A percentile compares a stretch with the other conserved stretches of the same genome.
Conservation (phyloP, 2,888 invertebrate genomes). For the Melieria picta region DNA sequence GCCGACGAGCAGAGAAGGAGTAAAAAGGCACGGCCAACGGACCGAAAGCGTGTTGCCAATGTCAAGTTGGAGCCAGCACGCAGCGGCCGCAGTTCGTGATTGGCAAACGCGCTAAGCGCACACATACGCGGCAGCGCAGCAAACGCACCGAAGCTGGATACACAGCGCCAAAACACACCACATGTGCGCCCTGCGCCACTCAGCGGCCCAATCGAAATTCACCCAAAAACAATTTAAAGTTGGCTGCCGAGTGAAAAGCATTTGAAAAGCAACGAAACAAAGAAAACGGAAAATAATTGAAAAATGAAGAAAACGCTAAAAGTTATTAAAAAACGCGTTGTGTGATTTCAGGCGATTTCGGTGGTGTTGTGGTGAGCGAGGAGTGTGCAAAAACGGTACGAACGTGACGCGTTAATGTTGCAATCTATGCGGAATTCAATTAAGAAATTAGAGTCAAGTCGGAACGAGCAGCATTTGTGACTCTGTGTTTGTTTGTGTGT, state of each 20-base stretch:
- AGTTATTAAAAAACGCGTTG: no score
- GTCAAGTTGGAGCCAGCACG: conserved; percentile 12
- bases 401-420: no score
- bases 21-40: conserved; percentile 2
- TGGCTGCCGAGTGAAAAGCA: neutral
- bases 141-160: neutral
- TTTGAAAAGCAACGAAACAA: neutral
- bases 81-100: conserved; percentile 30
- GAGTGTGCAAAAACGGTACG: no score
- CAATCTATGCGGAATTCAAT: no score
- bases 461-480: no score
- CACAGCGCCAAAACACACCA: conserved; percentile 3
- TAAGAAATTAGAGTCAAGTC: no score
- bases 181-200: no score
- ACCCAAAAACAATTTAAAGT: neutral
- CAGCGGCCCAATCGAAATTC: no score
- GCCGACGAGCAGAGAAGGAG: conserved; percentile 7
- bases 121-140: conserved; percentile 11
- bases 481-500: no score
- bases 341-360: no score
- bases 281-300: neutral
- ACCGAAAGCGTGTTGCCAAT: conserved; percentile 12
- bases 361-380: no score
- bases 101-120: conserved; percentile 38
- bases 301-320: no score